Evolutionary conservation across 2,113 vertebrate genomes (phyloP).

Genomic region (Hippolais icterina): DNA sequence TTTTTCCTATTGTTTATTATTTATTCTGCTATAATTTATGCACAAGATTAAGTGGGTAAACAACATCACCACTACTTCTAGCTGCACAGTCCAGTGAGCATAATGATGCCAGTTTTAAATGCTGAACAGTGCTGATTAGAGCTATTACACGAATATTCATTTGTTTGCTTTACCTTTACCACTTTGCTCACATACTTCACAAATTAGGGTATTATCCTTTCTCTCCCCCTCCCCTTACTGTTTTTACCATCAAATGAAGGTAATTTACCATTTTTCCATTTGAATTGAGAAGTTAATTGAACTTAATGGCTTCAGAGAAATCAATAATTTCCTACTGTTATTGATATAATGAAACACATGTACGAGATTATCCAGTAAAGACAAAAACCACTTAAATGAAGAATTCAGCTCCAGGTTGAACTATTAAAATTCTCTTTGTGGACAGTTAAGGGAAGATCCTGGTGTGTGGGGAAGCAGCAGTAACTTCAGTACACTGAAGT

Average conservation of each 20-base stretch:
- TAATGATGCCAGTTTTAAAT: slow-evolving; percentile 27
- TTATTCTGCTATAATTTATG: slow-evolving; percentile 60
- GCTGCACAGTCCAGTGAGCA: slow-evolving; percentile 50
- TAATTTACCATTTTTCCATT: slow-evolving; percentile 72
- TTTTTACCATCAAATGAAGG: slow-evolving; percentile 64
- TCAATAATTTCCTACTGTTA: slow-evolving; percentile 77
- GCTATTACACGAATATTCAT: background rate
- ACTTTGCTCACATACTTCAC: slow-evolving; percentile 48
- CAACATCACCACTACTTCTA: slow-evolving; percentile 32
- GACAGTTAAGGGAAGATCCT: slow-evolving; percentile 5
- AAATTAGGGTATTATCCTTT: slow-evolving; percentile 57
- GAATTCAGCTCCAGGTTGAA: slow-evolving; percentile 55
- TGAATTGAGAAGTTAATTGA: slow-evolving; percentile 78
- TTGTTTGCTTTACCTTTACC: slow-evolving; percentile 41
- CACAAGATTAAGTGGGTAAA: slow-evolving; percentile 58
- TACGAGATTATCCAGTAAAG: slow-evolving; percentile 68
- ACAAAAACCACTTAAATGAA: slow-evolving; percentile 66
- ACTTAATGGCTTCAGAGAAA: slow-evolving; percentile 77
- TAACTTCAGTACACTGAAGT: background rate
- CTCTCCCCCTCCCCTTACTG: background rate
- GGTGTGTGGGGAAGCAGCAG: slow-evolving; percentile 6
- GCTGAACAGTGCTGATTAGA: background rate
- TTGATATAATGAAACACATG: slow-evolving; percentile 68
- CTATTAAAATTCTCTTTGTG: slow-evolving; percentile 55
- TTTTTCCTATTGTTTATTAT: slow-evolving; percentile 60